These are phyloP conservation scores for Scaptomyza graminum DNA, from an alignment of 1,140 invertebrate genomes.

Conservation along the genomic window DNA sequence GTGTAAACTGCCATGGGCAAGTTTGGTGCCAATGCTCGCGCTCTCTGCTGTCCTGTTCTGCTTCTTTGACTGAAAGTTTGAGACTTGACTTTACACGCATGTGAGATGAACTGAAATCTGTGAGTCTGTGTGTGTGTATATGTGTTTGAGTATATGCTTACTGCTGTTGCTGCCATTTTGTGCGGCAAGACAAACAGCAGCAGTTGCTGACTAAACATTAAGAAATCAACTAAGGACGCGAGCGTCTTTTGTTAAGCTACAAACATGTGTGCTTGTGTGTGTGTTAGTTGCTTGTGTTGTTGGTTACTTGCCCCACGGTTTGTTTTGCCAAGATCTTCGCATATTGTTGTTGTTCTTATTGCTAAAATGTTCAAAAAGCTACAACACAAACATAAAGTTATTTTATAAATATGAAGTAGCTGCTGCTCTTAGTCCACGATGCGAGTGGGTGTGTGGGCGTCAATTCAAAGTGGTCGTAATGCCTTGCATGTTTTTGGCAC, in stretches of 20 bases:
- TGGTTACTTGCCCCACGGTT: slow-evolving; percentile 58
- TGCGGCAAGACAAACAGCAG: slow-evolving; percentile 70
- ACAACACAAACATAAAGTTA: slow-evolving; percentile 80
- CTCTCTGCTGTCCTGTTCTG: neutral
- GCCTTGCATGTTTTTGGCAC: slow-evolving; percentile 22
- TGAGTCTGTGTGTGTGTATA: slow-evolving; percentile 18
- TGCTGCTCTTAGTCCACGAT: slow-evolving; percentile 8
- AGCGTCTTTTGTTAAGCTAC: slow-evolving; percentile 70
- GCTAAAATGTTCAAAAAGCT: slow-evolving; percentile 53
- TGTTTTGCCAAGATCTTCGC: slow-evolving; percentile 47
- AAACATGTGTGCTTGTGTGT: slow-evolving; percentile 36
- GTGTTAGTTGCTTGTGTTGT: neutral
- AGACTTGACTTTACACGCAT: slow-evolving; percentile 47
- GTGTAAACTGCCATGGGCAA: slow-evolving; percentile 73
- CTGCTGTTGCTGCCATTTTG: slow-evolving; percentile 59
- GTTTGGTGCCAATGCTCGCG: slow-evolving; percentile 44
- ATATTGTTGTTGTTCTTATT: slow-evolving; percentile 30
- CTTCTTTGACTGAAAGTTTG: slow-evolving; percentile 47
- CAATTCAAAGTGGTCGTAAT: slow-evolving; percentile 31
- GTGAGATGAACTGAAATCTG: slow-evolving; percentile 21
- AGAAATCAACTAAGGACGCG: slow-evolving; percentile 80
- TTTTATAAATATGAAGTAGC: slow-evolving; percentile 77
- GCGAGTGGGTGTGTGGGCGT: slow-evolving; percentile 15
- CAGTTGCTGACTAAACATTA: slow-evolving; percentile 70
- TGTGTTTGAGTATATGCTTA: slow-evolving; percentile 36